Base-by-base conservation (phyloP, 1,140 invertebrate species). In the Melanaphis sacchari region DNA sequence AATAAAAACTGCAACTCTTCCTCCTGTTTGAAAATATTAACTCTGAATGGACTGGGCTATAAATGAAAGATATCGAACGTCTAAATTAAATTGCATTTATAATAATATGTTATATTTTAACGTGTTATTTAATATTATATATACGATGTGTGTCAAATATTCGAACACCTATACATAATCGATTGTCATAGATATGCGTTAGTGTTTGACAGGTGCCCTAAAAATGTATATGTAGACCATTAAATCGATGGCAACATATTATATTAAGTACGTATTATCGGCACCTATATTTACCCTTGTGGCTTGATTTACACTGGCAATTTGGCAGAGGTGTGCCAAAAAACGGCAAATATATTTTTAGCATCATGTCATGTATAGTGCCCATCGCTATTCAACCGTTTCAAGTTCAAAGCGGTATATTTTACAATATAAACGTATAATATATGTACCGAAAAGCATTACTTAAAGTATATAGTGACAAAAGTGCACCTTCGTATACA, bases 211-310 rank as follows among this genome's bases (percentile, higher is more conserved):
- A 54, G 46, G 88, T 54, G 88, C 52, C 36, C 88, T 26, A 90
- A 90, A 90, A 90, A 90, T n/a, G 88, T 54, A 54, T 26, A 90
- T 40, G 88, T 90, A 21, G 88, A 90, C 49, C 88, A 54, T 49
- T 38, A 38, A 54, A 90, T 90, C 49, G 88, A 54, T 90, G 88
- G 49, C 88, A 54, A 88, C 49, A 54, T 5, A 90, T 54, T 40
- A 26, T 15, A 54, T 26, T 26, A 54, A 54, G 38, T 40, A 24
- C 31, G 49, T 54, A 54, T 54, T 24, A 26, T 54, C 46, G 36
- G 88, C 88, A 90, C 88, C 46, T 90, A 90, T 90, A 90, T 90
- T 90, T 90, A 54, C 88, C 88, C 88, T 52, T 38, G 88, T 54
- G 49, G 36, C 40, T 90, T 40, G 85, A 90, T 38, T 90, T 41